These are phyloP conservation scores for Hemicrepidius hirtus DNA, from an alignment of 2,888 invertebrate genomes.

Conservation along the genomic window DNA sequence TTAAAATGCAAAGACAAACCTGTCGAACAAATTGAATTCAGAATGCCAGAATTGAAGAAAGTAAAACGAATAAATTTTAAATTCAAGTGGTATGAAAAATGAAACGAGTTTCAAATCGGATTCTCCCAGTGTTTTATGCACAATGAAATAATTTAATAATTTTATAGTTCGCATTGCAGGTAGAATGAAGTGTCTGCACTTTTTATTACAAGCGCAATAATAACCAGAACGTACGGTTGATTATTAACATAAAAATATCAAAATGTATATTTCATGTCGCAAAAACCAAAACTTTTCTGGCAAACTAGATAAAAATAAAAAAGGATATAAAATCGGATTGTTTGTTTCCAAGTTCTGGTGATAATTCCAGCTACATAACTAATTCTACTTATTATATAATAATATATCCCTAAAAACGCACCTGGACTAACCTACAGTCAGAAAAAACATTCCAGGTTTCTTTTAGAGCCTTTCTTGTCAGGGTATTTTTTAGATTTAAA, in stretches of 20 bases:
- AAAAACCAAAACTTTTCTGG: slow-evolving; percentile 11
- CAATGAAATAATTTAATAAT: neutral
- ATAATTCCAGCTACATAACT: neutral
- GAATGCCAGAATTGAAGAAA: slow-evolving; percentile 1
- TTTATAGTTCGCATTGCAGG: neutral
- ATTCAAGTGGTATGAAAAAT: slow-evolving; percentile 14
- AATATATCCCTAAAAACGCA: neutral
- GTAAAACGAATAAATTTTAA: slow-evolving; percentile 23
- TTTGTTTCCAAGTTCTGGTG: neutral
- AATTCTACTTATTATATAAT: no score
- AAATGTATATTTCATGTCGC: slow-evolving; percentile 1
- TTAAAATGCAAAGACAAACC: slow-evolving; percentile 6
- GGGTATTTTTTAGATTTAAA: slow-evolving; percentile 12
- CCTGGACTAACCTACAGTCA: neutral
- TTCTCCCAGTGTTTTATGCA: neutral
- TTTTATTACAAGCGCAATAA: neutral
- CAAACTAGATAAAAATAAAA: neutral
- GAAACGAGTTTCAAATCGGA: neutral
- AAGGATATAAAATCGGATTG: neutral
- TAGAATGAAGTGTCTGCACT: no score
- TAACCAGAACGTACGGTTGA: neutral
- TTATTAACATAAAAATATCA: slow-evolving; percentile 9
- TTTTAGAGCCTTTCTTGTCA: neutral
- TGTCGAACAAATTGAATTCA: slow-evolving; percentile 11
- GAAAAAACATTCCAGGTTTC: neutral